Conservation (phyloP, 2,113 vertebrate genomes). For the Zosterops lateralis region DNA sequence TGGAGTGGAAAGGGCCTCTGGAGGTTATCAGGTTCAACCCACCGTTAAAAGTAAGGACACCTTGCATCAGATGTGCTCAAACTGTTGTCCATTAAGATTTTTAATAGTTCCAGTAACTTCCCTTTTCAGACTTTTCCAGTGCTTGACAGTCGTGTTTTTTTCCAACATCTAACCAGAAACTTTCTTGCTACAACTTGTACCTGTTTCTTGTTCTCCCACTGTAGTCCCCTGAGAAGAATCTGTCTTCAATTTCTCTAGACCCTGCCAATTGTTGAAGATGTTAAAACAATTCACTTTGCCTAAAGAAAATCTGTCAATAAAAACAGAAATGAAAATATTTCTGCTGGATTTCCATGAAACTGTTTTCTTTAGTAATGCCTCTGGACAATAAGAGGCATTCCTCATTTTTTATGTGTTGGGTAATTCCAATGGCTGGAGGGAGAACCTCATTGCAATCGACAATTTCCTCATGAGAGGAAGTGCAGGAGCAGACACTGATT, state of each 20-base stretch:
- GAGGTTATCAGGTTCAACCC: not conserved
- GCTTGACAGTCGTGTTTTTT: not conserved
- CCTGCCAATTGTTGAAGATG: not conserved
- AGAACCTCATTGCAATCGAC: not conserved
- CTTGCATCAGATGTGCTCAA: not conserved
- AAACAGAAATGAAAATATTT: not conserved
- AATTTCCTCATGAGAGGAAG: not conserved
- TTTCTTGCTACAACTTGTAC: not conserved
- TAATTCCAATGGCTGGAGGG: not conserved
- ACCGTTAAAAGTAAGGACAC: not conserved
- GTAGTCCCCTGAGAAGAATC: not conserved
- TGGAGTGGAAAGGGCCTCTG: not conserved
- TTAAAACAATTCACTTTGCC: not conserved
- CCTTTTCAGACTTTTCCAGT: not conserved
- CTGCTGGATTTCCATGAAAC: not conserved
- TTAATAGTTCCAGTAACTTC: not conserved
- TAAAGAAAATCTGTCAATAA: not conserved
- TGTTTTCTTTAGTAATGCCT: accelerated
- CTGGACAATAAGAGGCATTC: not conserved
- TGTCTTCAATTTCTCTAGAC: not conserved
- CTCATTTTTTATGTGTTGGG: not conserved
- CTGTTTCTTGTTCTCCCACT: not conserved
- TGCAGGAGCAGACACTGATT: not conserved
- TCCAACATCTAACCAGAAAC: not conserved
- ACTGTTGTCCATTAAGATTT: not conserved